phyloP scores from a whole-genome alignment of 1,140 invertebrate species.

The Battus philenor region DNA sequence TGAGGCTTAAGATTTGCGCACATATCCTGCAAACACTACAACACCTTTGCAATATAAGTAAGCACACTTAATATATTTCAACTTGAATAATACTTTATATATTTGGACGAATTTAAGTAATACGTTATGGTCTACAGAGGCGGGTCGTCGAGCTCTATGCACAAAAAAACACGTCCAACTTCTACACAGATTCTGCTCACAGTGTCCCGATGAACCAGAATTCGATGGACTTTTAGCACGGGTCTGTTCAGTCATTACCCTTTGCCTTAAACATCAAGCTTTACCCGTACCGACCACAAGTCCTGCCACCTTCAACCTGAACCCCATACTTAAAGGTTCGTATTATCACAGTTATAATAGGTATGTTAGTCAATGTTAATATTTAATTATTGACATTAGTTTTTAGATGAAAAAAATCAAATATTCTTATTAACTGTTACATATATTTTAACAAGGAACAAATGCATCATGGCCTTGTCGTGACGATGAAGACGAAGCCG shows the following conservation, averaged over 20 bases:
- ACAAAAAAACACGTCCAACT: conserved; percentile 78
- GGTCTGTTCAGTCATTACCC: conserved; percentile 80
- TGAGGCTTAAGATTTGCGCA: conserved; percentile 79
- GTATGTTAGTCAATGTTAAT: not conserved
- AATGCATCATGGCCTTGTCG: conserved; percentile 61
- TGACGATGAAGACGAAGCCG: conserved; percentile 62
- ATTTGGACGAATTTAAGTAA: too few relatives aligned
- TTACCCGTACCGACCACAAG: conserved; percentile 78
- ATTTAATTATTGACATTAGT: too few relatives aligned
- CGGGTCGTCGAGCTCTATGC: conserved; percentile 78
- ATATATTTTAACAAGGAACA: conserved; percentile 42
- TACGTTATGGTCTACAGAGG: conserved; percentile 61
- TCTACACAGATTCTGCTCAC: conserved; percentile 79
- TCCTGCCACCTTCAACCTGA: conserved; percentile 72
- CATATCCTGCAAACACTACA: conserved; percentile 79
- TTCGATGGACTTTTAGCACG: conserved; percentile 79
- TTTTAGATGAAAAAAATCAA: too few relatives aligned
- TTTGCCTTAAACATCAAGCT: conserved; percentile 79
- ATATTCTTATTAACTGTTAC: not conserved
- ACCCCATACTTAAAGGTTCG: conserved; percentile 66
- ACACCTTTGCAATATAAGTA: conserved; percentile 80
- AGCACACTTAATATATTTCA: too few relatives aligned
- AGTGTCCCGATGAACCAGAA: conserved; percentile 80
- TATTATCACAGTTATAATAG: not conserved
- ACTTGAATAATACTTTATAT: too few relatives aligned